Evolutionary conservation across 2,888 invertebrate species (phyloP).

Genomic region (Ennomos erosarius): DNA sequence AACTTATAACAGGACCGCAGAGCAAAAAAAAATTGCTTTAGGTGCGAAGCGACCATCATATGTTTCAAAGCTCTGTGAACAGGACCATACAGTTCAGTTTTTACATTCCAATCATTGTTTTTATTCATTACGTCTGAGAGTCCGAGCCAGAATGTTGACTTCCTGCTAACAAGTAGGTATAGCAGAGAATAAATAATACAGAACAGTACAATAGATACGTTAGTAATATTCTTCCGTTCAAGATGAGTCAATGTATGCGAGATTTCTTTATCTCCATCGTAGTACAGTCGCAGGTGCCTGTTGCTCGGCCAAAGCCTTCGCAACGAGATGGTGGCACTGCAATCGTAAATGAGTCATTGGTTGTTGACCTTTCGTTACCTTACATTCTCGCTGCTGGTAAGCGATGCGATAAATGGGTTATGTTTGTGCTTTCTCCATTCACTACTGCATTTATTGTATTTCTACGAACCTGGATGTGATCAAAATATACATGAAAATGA

Average conservation of each 20-base stretch:
- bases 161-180: slow-evolving; percentile 8
- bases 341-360: slow-evolving; percentile 60
- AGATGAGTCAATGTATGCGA: slow-evolving; percentile 39
- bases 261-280: slow-evolving; percentile 41
- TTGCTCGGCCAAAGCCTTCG: slow-evolving; percentile 39
- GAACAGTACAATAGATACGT: background rate
- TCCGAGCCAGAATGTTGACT: slow-evolving; percentile 5
- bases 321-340: slow-evolving; percentile 50
- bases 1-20: too few relatives aligned
- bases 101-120: too few relatives aligned
- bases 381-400: slow-evolving; percentile 40
- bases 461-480: background rate
- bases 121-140: too few relatives aligned
- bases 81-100: too few relatives aligned
- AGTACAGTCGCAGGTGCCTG: slow-evolving; percentile 44
- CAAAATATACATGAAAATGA: too few relatives aligned
- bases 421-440: slow-evolving; percentile 29
- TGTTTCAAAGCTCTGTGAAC: too few relatives aligned
- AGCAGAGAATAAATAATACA: too few relatives aligned
- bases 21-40: too few relatives aligned
- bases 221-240: slow-evolving; percentile 4
- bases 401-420: slow-evolving; percentile 41
- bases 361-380: slow-evolving; percentile 60
- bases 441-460: background rate
- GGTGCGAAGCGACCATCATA: too few relatives aligned